phyloP scores from a whole-genome alignment of 2,797 vertebrate genomes.

The Galagoides demidoff region DNA sequence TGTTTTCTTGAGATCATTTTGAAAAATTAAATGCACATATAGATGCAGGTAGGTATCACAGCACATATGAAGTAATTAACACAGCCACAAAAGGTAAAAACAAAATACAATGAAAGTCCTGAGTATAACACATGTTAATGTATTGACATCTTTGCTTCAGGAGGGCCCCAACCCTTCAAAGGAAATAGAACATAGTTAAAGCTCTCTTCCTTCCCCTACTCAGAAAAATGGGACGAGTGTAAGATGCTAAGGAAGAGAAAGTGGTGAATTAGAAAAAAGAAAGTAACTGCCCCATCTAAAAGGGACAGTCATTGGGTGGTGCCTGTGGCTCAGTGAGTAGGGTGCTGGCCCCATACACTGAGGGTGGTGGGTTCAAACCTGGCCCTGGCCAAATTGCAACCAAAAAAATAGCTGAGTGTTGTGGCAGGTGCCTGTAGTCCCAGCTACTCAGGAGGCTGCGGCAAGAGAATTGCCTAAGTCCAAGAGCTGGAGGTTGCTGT shows the following conservation, averaged over 20 bases:
- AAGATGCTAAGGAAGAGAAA: not conserved
- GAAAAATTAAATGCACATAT: not conserved
- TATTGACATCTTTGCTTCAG: not conserved
- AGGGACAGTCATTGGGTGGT: too few relatives aligned
- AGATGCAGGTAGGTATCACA: not conserved
- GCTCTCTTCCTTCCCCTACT: too few relatives aligned
- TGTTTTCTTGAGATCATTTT: not conserved
- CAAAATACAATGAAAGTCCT: not conserved
- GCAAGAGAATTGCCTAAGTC: too few relatives aligned
- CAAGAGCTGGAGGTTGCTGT: too few relatives aligned
- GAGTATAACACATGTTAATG: not conserved
- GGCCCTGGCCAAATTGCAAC: too few relatives aligned
- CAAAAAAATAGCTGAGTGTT: too few relatives aligned
- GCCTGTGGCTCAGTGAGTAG: too few relatives aligned
- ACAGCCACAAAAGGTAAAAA: not conserved
- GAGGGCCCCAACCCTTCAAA: not conserved
- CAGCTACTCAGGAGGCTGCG: too few relatives aligned
- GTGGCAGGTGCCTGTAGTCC: too few relatives aligned
- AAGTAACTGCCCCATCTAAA: not conserved
- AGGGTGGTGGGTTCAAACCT: too few relatives aligned
- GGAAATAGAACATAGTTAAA: not conserved
- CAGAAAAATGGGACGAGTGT: rapidly evolving
- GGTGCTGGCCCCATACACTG: too few relatives aligned
- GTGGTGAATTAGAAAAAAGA: not conserved
- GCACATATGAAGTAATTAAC: not conserved